phyloP scores from a whole-genome alignment of 2,888 invertebrate genomes.

The Nomada fucata region DNA sequence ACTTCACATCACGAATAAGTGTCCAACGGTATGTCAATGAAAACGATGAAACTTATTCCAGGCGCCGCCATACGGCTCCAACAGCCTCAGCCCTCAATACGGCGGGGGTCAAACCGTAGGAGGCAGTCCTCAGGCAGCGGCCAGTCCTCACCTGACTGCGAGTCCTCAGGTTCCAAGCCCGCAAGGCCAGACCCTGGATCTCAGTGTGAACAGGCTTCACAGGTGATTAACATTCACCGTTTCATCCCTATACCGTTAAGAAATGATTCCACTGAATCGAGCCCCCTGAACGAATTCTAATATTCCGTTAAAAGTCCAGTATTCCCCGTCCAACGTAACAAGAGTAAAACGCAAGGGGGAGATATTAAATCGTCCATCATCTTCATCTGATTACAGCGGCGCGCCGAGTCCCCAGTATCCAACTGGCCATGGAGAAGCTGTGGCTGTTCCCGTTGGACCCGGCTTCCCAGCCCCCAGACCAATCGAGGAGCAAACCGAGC shows the following conservation, averaged over 20 bases:
- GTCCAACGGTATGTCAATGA: too few relatives aligned
- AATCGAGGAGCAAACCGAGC: constrained; percentile 88
- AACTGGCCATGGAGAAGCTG: constrained; percentile 84
- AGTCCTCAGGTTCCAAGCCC: constrained; percentile 96
- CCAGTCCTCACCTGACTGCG: constrained; percentile 92
- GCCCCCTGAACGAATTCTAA: background rate
- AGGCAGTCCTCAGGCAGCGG: constrained; percentile 93
- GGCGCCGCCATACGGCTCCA: constrained; percentile 90
- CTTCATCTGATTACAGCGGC: constrained; percentile 80
- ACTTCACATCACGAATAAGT: background rate
- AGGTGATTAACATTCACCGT: constrained; percentile 86
- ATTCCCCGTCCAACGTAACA: background rate
- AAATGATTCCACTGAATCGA: background rate
- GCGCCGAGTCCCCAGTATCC: constrained; percentile 87
- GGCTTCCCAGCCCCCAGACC: constrained; percentile 86
- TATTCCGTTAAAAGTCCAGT: background rate
- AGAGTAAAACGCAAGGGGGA: background rate
- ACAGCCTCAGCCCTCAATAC: constrained; percentile 88
- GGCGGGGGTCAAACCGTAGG: constrained; percentile 89
- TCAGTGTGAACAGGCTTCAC: constrained; percentile 94
- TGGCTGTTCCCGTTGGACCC: constrained; percentile 85
- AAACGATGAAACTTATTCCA: constrained; percentile 78
- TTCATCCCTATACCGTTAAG: too few relatives aligned
- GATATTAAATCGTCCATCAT: constrained; percentile 41
- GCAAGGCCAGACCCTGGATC: constrained; percentile 95